Percentiles rank a stretch among this genome's conserved stretches.
Evolutionary conservation across 2,113 vertebrate species (phyloP).

Genomic region (Gobius niger): DNA sequence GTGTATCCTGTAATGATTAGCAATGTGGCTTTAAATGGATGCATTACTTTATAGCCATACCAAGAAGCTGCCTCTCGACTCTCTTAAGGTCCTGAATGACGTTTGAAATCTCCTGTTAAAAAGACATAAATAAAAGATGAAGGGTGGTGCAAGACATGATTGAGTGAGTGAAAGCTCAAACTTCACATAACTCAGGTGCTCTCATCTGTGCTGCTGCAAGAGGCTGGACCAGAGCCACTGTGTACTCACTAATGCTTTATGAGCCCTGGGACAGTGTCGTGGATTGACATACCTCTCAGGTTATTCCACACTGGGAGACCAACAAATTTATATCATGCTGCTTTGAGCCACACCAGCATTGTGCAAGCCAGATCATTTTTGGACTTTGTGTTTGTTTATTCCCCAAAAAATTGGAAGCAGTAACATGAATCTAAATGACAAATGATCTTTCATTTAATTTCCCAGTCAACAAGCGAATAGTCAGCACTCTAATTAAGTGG

Average conservation of each 20-base stretch:
- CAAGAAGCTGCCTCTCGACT: conserved; percentile 91
- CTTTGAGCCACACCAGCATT: conserved; percentile 18
- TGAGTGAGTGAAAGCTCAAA: conserved; percentile 22
- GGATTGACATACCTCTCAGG: conserved; percentile 22
- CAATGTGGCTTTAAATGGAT: neutral
- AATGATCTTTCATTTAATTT: conserved; percentile 28
- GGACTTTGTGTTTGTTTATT: too few relatives aligned
- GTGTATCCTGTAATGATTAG: too few relatives aligned
- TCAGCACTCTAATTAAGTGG: conserved; percentile 28
- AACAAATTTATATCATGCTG: conserved; percentile 44
- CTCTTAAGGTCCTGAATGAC: conserved; percentile 92
- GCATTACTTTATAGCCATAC: conserved; percentile 66
- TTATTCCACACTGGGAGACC: conserved; percentile 52
- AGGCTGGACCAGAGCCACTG: conserved; percentile 14
- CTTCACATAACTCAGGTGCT: conserved; percentile 24
- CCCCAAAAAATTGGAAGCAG: neutral
- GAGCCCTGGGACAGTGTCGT: conserved; percentile 18
- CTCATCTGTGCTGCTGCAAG: conserved; percentile 21
- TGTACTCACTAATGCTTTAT: conserved; percentile 36
- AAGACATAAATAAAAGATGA: conserved; percentile 28
- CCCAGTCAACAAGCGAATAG: conserved; percentile 13
- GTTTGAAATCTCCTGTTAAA: conserved; percentile 87
- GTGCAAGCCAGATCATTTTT: conserved; percentile 8
- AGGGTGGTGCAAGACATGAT: neutral
- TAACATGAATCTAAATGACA: neutral